Percentiles rank a stretch among this genome's conserved stretches.
phyloP scores from a whole-genome alignment of 2,797 vertebrate species.

The Platalea minor region DNA sequence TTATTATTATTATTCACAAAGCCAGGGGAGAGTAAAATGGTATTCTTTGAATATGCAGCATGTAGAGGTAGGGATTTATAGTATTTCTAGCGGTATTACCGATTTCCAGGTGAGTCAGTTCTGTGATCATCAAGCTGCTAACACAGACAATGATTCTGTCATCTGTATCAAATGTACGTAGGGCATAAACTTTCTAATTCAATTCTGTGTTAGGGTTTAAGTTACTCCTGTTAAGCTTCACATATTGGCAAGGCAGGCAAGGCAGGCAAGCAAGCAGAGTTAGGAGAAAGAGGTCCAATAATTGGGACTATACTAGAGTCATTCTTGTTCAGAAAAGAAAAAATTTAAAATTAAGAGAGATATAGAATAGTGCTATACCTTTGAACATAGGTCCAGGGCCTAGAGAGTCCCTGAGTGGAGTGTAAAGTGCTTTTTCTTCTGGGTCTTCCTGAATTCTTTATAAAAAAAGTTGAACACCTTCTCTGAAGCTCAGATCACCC shows the following conservation, averaged over 20 bases:
- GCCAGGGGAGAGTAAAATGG: neutral
- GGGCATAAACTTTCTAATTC: neutral
- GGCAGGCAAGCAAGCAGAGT: neutral
- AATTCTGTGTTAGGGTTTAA: neutral
- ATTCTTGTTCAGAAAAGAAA: neutral
- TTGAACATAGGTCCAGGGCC: rapidly evolving
- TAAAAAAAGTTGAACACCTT: neutral
- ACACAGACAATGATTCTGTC: neutral
- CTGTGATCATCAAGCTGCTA: neutral
- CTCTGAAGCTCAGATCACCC: neutral
- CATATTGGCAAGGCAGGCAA: neutral
- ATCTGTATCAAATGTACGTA: neutral
- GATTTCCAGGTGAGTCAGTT: neutral
- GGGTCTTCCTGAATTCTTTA: neutral
- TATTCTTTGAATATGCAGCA: neutral
- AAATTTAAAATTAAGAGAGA: neutral
- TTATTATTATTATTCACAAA: neutral
- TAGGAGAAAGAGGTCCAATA: neutral
- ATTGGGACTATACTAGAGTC: neutral
- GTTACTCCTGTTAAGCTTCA: neutral
- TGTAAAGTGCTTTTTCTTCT: neutral
- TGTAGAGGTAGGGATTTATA: neutral
- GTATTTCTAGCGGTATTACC: neutral
- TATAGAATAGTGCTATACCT: neutral
- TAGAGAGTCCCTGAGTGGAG: neutral